phyloP scores from a whole-genome alignment of 2,113 vertebrate species.

The Globicephala melas region DNA sequence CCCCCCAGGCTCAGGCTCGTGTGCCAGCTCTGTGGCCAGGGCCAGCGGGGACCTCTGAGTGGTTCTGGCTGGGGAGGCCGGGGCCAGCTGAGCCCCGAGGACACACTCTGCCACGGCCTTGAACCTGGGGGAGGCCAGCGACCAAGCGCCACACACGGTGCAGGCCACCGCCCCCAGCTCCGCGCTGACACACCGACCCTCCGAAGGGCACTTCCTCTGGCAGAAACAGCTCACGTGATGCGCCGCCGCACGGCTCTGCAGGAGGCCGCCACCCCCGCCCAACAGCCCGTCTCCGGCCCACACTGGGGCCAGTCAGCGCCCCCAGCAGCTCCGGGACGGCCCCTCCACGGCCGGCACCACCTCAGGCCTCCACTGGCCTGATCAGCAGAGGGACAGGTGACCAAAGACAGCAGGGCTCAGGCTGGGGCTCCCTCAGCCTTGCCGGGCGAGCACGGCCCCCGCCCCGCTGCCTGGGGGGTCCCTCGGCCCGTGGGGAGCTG shows the following conservation, averaged over 20 bases:
- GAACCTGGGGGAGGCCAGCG: fast-evolving
- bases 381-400: background rate
- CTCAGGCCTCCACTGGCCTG: background rate
- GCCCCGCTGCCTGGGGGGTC: background rate
- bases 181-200: background rate
- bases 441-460: fast-evolving
- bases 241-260: background rate
- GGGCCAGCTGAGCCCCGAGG: background rate
- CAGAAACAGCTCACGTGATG: fast-evolving
- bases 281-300: background rate
- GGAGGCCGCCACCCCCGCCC: background rate
- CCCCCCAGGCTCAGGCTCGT: no score
- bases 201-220: background rate
- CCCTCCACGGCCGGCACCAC: background rate
- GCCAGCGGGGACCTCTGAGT: background rate
- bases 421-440: background rate
- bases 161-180: background rate
- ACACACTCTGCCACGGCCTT: no score
- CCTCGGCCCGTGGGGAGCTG: no score
- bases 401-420: no score
- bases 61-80: no score
- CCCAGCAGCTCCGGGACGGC: background rate
- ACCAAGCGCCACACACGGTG: background rate
- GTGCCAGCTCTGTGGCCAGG: background rate
- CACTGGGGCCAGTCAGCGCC: background rate